Percentiles rank a stretch among this genome's conserved stretches.
These are phyloP conservation scores for Xestia ashworthii DNA, from an alignment of 2,888 invertebrate species.

Conservation along the genomic window DNA sequence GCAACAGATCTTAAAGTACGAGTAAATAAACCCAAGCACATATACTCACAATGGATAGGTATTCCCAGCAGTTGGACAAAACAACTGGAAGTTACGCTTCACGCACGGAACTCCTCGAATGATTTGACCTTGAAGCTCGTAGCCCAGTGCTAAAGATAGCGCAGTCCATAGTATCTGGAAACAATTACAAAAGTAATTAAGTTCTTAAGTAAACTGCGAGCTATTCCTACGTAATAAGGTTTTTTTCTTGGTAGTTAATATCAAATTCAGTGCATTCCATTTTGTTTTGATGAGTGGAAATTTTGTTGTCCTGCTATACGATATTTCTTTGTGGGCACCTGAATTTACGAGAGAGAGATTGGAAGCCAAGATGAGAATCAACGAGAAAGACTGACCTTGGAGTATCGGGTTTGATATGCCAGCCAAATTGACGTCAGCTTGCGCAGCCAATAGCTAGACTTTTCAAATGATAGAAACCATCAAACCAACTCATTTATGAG, in stretches of 20 bases:
- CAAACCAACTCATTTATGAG: neutral
- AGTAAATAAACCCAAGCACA: conserved; percentile 8
- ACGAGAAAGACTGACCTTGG: neutral
- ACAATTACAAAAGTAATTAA: conserved; percentile 43
- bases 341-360: no score
- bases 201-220: conserved; percentile 1
- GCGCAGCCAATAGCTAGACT: neutral
- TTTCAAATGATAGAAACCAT: neutral
- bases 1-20: conserved; percentile 7
- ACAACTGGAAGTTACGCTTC: conserved; percentile 96
- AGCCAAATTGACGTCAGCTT: neutral
- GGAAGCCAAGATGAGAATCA: neutral
- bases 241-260: conserved; percentile 5
- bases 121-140: conserved; percentile 96
- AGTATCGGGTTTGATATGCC: neutral
- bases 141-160: conserved; percentile 95
- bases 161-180: conserved; percentile 97
- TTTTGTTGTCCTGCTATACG: neutral
- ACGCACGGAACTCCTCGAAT: conserved; percentile 97
- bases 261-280: conserved; percentile 22
- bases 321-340: neutral
- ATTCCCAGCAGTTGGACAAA: conserved; percentile 97
- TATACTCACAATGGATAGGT: conserved; percentile 95
- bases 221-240: conserved; percentile 1
- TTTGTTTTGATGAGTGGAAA: neutral